Percentiles rank a stretch among this genome's conserved stretches.
phyloP scores from a whole-genome alignment of 2,888 invertebrate genomes.

The Lomographa bimaculata region DNA sequence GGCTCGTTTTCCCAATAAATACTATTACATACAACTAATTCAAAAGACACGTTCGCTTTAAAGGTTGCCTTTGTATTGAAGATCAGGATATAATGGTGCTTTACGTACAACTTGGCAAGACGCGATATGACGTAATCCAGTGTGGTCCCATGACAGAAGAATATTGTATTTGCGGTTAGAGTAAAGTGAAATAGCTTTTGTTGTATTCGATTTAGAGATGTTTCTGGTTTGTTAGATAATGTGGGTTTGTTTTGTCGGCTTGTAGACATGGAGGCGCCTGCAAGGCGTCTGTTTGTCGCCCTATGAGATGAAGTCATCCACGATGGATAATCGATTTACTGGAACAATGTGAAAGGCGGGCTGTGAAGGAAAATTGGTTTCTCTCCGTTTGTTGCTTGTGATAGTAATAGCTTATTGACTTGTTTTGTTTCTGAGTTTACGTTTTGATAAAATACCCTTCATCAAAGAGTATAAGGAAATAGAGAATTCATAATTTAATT shows the following conservation, averaged over 20 bases:
- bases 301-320: constrained; percentile 41
- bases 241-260: constrained; percentile 38
- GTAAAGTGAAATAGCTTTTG: constrained; percentile 30
- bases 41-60: constrained; percentile 30
- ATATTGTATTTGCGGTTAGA: constrained; percentile 3
- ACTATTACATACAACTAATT: constrained; percentile 37
- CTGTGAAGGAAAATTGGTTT: constrained; percentile 2
- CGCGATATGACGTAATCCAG: constrained; percentile 54
- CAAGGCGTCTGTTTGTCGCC: constrained; percentile 44
- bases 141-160: constrained; percentile 38
- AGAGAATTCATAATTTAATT: too few relatives aligned
- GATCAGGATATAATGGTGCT: constrained; percentile 44
- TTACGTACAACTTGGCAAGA: constrained; percentile 48
- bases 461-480: too few relatives aligned
- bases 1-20: constrained; percentile 43
- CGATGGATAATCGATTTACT: constrained; percentile 20
- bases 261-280: constrained; percentile 52
- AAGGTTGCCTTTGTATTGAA: constrained; percentile 19
- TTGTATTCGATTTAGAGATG: constrained; percentile 9
- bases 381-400: not conserved
- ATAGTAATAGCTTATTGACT: not conserved
- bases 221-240: constrained; percentile 12
- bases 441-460: too few relatives aligned
- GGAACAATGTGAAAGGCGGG: constrained; percentile 9
- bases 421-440: too few relatives aligned